Evolutionary conservation across 2,888 invertebrate species (phyloP), one percentile per base, ranked within the genome.

Genomic region (Rapana venosa): DNA sequence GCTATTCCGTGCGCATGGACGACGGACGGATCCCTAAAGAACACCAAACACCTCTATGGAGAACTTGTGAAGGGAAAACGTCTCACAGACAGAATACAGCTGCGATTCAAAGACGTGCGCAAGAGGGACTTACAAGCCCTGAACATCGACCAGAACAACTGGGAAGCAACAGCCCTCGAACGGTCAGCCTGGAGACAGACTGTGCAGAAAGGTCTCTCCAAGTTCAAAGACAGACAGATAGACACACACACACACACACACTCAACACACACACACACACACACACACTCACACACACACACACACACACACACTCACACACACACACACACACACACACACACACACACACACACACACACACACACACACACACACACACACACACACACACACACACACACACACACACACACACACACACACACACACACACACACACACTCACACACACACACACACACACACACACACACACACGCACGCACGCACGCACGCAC

Each of bases 381-480:
- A 5, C 0, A 5, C 2, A 22, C 70, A 70, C 8, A 22, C 70
- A 70, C 2, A 22, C 70, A 70, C 70, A 22, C 17, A 70, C 15
- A 47, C 15, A 56, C 32, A 32, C 32, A 30, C 32, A 32, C 79
- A 79, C 32, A 32, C 32, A 26, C 32, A 26, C 32, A 79, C 79
- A 79, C 32, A 32, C 79, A 79, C 32, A 79, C 79, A 79, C 32
- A 79, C 8, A 47, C 47, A 36, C 32, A 32, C 84, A 36, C 56
- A 32, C 84, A 36, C 84, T 4, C 84, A 36, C 84, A 56, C 84
- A 36, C 22, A 26, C 84, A 36, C 84, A 26, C 84, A 30, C 84
- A 26, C 47, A 36, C 84, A 22, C 47, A 84, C 36, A 26, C 84
- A 36, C 35, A 17, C 84, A 84, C 47, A n/a, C 84, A 84, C 84